A percentile compares a stretch with the other conserved stretches of the same genome.
Evolutionary conservation across 1,140 invertebrate genomes (phyloP).

Genomic region (Drosophila lowei): DNA sequence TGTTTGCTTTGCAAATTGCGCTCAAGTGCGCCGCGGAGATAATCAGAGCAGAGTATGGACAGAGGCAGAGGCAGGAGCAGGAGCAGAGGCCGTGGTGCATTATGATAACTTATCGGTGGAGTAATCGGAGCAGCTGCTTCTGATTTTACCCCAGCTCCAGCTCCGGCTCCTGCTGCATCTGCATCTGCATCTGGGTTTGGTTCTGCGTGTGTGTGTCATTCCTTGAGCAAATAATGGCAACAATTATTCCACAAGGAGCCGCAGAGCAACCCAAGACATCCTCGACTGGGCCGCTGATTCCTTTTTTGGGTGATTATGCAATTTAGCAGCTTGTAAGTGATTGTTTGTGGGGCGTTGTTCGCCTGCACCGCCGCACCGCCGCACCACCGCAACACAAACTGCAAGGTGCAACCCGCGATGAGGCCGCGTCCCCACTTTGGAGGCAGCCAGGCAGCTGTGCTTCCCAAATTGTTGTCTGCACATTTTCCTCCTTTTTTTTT

Average conservation of each 20-base stretch:
- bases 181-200: constrained; percentile 25
- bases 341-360: constrained; percentile 78
- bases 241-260: constrained; percentile 58
- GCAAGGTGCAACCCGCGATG: constrained; percentile 64
- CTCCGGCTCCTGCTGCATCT: constrained; percentile 7
- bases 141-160: not conserved
- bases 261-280: constrained; percentile 29
- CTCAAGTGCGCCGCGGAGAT: constrained; percentile 32
- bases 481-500: constrained; percentile 51
- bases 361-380: constrained; percentile 12
- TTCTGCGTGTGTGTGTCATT: constrained; percentile 56
- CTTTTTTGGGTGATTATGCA: constrained; percentile 75
- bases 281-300: constrained; percentile 58
- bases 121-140: constrained; percentile 47
- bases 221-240: constrained; percentile 80
- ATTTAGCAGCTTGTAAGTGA: constrained; percentile 82
- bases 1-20: constrained; percentile 78
- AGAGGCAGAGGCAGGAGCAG: not conserved
- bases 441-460: constrained; percentile 62
- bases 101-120: constrained; percentile 70
- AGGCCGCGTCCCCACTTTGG: constrained; percentile 22
- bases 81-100: constrained; percentile 22
- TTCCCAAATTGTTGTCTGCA: constrained; percentile 69
- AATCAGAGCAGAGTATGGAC: constrained; percentile 18
- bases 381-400: constrained; percentile 21